Percentiles rank a stretch among this genome's conserved stretches.
Conservation (phyloP, 2,888 invertebrate genomes). For the Dasysyrphus tricinctus region DNA sequence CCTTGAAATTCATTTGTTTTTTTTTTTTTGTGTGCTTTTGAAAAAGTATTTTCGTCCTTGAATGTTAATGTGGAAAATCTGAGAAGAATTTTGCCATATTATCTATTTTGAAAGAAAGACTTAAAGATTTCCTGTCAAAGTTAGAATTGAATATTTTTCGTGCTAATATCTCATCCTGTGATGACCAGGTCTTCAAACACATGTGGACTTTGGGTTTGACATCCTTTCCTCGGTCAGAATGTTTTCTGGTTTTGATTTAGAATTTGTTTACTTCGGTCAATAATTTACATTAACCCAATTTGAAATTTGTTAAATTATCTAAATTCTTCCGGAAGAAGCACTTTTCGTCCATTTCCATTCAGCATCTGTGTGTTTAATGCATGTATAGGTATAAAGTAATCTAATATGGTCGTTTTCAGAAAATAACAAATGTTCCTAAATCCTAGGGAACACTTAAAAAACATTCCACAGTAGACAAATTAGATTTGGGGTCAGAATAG, state of each 20-base stretch:
- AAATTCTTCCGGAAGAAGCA: conserved; percentile 39
- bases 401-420: conserved; percentile 20
- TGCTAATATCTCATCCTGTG: conserved; percentile 13
- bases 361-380: not conserved
- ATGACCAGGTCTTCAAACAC: not conserved
- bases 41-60: not conserved
- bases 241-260: conserved; percentile 56
- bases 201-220: conserved; percentile 6
- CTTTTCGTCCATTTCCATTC: not conserved
- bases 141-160: not conserved
- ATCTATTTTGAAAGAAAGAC: conserved; percentile 43
- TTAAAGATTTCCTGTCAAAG: conserved; percentile 36
- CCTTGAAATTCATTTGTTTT: conserved; percentile 10
- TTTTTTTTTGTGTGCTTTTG: conserved; percentile 1
- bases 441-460: conserved; percentile 64
- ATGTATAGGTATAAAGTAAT: not conserved
- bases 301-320: conserved; percentile 62
- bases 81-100: not conserved
- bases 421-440: conserved; percentile 67
- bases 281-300: conserved; percentile 64
- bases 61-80: not conserved
- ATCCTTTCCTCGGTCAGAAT: conserved; percentile 1
- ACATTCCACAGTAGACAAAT: conserved; percentile 71
- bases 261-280: conserved; percentile 66
- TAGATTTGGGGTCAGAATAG: conserved; percentile 61